These are phyloP conservation scores for Epinephelus fuscoguttatus DNA, from an alignment of 2,113 vertebrate species.

Conservation along the genomic window DNA sequence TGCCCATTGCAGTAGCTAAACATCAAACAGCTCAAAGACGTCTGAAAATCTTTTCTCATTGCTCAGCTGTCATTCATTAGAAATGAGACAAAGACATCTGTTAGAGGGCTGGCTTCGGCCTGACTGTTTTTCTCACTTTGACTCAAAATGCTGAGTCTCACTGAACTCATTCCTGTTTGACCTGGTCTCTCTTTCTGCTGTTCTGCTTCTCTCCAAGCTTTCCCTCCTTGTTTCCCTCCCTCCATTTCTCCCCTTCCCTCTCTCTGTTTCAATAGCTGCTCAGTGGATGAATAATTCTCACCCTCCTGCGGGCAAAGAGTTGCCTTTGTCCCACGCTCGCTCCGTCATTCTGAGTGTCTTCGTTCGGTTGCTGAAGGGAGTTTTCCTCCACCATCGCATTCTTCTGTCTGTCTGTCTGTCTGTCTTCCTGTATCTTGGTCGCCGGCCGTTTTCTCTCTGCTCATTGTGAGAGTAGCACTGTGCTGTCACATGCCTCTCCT, in stretches of 20 bases:
- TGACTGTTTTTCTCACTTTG: slow-evolving; percentile 61
- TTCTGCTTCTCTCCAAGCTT: slow-evolving; percentile 40
- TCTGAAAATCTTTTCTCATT: slow-evolving; percentile 11
- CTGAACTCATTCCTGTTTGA: slow-evolving; percentile 66
- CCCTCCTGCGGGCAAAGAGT: slow-evolving; percentile 50
- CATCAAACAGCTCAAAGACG: slow-evolving; percentile 17
- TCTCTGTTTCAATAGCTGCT: slow-evolving; percentile 55
- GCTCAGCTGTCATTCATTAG: slow-evolving; percentile 47
- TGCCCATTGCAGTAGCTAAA: slow-evolving; percentile 11
- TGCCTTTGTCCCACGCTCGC: slow-evolving; percentile 49
- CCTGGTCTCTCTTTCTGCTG: slow-evolving; percentile 42
- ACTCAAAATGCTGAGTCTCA: slow-evolving; percentile 73
- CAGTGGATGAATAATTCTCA: slow-evolving; percentile 57
- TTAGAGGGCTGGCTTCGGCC: slow-evolving; percentile 19
- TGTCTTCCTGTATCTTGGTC: slow-evolving; percentile 6
- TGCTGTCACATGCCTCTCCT: slow-evolving; percentile 72
- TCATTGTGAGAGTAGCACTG: slow-evolving; percentile 71
- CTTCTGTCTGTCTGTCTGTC: slow-evolving; percentile 33
- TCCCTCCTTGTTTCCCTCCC: slow-evolving; percentile 33
- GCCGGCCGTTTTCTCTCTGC: slow-evolving; percentile 61
- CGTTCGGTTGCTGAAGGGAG: slow-evolving; percentile 21
- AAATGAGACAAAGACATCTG: slow-evolving; percentile 42
- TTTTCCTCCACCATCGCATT: slow-evolving; percentile 32
- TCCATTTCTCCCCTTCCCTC: slow-evolving; percentile 24
- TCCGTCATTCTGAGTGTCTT: slow-evolving; percentile 27